Percentiles rank a stretch among this genome's conserved stretches.
Evolutionary conservation across 1,140 invertebrate species (phyloP).

Genomic region (Diplogasteroides magnus): DNA sequence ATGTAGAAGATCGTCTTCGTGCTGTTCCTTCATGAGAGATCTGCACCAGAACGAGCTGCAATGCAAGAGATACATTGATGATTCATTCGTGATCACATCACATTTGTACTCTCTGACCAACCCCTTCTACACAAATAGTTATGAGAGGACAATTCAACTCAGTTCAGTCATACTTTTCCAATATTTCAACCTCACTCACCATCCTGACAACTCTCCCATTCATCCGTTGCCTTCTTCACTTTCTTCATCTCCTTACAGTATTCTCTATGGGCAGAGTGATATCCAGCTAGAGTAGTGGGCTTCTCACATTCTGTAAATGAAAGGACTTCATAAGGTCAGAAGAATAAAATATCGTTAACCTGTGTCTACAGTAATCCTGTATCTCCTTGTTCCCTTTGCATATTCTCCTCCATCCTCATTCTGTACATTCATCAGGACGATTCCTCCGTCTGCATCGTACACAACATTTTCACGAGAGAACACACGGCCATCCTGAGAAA

Average conservation of each 20-base stretch:
- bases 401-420: not conserved
- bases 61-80: no score
- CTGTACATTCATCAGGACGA: not conserved
- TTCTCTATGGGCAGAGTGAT: not conserved
- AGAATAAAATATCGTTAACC: no score
- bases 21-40: no score
- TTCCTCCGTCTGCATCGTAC: not conserved
- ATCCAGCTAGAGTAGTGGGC: not conserved
- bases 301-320: not conserved
- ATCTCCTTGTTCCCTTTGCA: not conserved
- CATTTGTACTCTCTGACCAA: no score
- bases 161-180: no score
- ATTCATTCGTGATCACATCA: no score
- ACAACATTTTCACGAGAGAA: not conserved
- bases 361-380: not conserved
- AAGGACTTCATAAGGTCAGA: no score
- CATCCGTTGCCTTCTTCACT: not conserved
- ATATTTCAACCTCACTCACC: no score
- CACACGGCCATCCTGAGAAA: not conserved
- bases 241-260: not conserved
- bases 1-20: no score
- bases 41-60: no score
- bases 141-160: no score
- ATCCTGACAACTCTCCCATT: not conserved
- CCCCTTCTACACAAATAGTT: no score